A percentile compares a stretch with the other conserved stretches of the same genome.
These are phyloP conservation scores for Odontamblyopus rebecca DNA, from an alignment of 2,797 vertebrate genomes.

Conservation along the genomic window DNA sequence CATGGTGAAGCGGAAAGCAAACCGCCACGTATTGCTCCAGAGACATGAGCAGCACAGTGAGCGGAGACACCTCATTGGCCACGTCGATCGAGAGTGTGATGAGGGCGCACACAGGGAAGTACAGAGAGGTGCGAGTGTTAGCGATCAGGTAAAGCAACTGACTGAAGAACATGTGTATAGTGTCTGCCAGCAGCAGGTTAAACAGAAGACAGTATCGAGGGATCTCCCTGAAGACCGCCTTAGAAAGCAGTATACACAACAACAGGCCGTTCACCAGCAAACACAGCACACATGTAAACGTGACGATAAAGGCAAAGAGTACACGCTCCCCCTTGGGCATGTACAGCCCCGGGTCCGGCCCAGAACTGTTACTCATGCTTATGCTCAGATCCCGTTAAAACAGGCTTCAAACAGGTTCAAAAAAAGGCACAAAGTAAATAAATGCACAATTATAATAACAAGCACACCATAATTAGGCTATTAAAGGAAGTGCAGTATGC, in stretches of 20 bases:
- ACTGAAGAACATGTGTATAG: conserved; percentile 31
- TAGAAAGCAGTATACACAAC: conserved; percentile 54
- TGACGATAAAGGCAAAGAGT: not conserved
- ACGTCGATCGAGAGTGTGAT: conserved; percentile 14
- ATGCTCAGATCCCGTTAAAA: not conserved
- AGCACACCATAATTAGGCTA: too few species aligned
- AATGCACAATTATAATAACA: too few species aligned
- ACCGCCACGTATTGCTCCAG: conserved; percentile 62
- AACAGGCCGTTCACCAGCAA: conserved; percentile 53
- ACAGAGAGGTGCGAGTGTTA: not conserved
- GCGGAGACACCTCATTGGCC: conserved; percentile 35
- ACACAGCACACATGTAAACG: conserved; percentile 28
- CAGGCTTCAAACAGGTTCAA: not conserved
- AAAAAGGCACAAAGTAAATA: not conserved
- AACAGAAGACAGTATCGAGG: conserved; percentile 58
- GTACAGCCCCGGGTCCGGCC: not conserved
- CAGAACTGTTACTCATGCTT: not conserved
- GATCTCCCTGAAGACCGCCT: conserved; percentile 52
- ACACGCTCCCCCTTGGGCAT: not conserved
- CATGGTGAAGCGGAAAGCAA: conserved; percentile 54
- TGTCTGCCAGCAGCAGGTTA: conserved; percentile 61
- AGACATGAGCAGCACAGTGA: conserved; percentile 59
- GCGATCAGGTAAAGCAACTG: conserved; percentile 37
- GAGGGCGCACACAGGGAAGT: conserved; percentile 35
- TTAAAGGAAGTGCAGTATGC: too few species aligned